Percentiles rank a stretch among this genome's conserved stretches.
phyloP scores from a whole-genome alignment of 2,888 invertebrate species.

The Disparrhopalites patrizii region DNA sequence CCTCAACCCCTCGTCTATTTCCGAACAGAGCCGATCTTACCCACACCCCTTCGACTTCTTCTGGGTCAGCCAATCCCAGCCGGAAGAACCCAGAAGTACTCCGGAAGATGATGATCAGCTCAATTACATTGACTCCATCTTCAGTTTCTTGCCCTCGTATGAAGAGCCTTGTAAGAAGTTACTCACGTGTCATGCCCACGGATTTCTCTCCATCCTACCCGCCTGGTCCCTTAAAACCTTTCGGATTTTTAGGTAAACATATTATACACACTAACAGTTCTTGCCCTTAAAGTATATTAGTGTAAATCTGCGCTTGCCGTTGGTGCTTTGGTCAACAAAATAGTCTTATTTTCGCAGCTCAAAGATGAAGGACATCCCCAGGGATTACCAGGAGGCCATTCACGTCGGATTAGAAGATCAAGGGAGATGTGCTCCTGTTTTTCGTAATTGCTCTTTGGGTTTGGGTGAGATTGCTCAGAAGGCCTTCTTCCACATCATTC shows the following conservation, averaged over 20 bases:
- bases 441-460: conserved; percentile 26
- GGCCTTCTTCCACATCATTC: neutral
- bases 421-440: conserved; percentile 29
- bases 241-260: conserved; percentile 42
- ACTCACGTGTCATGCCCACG: conserved; percentile 47
- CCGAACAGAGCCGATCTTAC: neutral
- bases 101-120: neutral
- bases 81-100: neutral
- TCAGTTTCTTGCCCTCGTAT: conserved; percentile 38
- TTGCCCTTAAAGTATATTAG: too few species aligned
- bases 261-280: too few species aligned
- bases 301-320: too few species aligned
- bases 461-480: neutral
- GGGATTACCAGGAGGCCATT: conserved; percentile 36
- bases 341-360: conserved; percentile 30
- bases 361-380: conserved; percentile 28
- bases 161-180: conserved; percentile 38
- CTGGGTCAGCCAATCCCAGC: neutral
- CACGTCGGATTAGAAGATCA: conserved; percentile 39
- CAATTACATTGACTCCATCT: conserved; percentile 36
- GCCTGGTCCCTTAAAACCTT: conserved; percentile 25
- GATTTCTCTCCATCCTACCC: conserved; percentile 40
- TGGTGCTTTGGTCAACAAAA: too few species aligned
- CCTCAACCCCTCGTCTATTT: neutral
- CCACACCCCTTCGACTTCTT: conserved; percentile 8